Evolutionary conservation across 2,113 vertebrate genomes (phyloP), one percentile per base, ranked within the genome.

Genomic region (Cebidichthys violaceus): DNA sequence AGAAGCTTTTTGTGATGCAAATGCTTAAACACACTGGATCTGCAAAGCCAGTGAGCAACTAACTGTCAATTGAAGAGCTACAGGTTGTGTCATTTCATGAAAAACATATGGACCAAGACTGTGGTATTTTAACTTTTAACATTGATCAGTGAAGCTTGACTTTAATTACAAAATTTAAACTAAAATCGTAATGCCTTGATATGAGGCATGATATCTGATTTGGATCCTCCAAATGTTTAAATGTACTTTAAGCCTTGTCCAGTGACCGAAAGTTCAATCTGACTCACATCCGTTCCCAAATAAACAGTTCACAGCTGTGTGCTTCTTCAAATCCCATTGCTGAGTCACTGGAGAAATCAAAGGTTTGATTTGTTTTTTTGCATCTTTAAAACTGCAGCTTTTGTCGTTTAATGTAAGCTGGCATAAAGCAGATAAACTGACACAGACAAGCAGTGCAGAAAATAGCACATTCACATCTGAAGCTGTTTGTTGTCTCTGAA

Each of bases 391-490:
- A 67, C 18, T 2, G 14, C 45, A 43, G 81, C 57, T 82, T 87
- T 86, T 90, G 87, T 81, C 77, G 35, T 90, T 79, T 91, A 89
- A 85, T 88, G 77, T 75, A 59, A 70, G 76, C 71, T 84, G 85
- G 82, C 88, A 81, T 64, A 39, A 71, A 90, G 89, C 90, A 90
- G 86, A 85, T 77, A 75, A 72, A 69, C 4, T 71, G 18, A 66
- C 69, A 81, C 33, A 84, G 68, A 78, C 65, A 68, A 55, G 77
- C 79, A 66, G 70, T n/a, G 29, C 41, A 81, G 81, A 90, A 91
- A 93, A 83, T 73, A 92, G 92, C 88, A 92, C 91, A 93, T 86
- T 91, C 79, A 93, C 88, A 91, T 91, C 86, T 90, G 83, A 92
- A 94, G 91, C 88, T 69, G 88, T 86, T 89, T 55, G 70, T 74